These are phyloP conservation scores for Polydesmus complanatus DNA, from an alignment of 2,888 invertebrate species.

Conservation along the genomic window DNA sequence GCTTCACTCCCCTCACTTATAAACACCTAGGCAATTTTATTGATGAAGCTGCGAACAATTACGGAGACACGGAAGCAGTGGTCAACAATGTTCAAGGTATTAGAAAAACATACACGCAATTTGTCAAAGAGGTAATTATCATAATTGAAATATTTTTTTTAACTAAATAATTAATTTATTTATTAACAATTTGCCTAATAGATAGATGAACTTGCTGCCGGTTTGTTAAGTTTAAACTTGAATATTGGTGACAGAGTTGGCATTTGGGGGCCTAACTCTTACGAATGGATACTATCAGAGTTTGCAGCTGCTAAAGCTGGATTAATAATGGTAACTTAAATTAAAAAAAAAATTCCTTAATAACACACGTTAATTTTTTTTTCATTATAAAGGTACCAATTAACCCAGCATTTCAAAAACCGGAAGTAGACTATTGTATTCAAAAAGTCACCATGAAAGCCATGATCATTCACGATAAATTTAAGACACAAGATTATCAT, in stretches of 20 bases:
- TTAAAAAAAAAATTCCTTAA: no score
- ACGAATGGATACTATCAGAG: slow-evolving; percentile 59
- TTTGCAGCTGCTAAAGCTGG: slow-evolving; percentile 58
- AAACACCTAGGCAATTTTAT: slow-evolving; percentile 45
- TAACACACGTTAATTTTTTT: no score
- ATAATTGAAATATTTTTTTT: no score
- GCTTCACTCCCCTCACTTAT: no score
- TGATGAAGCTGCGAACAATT: slow-evolving; percentile 39
- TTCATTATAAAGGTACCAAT: slow-evolving; percentile 60
- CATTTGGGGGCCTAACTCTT: slow-evolving; percentile 62
- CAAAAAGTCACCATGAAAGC: slow-evolving; percentile 54
- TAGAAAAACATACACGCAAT: slow-evolving; percentile 39
- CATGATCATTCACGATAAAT: slow-evolving; percentile 47
- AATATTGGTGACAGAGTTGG: slow-evolving; percentile 58
- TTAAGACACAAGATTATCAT: slow-evolving; percentile 47
- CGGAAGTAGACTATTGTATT: slow-evolving; percentile 56
- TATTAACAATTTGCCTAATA: no score
- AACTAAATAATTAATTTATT: no score
- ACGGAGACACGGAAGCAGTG: slow-evolving; percentile 41
- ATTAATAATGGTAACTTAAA: slow-evolving; percentile 46
- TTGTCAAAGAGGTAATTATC: slow-evolving; percentile 32
- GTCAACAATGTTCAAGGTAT: slow-evolving; percentile 42
- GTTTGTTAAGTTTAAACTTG: slow-evolving; percentile 51
- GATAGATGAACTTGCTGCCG: slow-evolving; percentile 56
- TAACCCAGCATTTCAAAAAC: slow-evolving; percentile 56